Conservation (phyloP, 1,140 invertebrate genomes). For the Brevipalpus yothersi region DNA sequence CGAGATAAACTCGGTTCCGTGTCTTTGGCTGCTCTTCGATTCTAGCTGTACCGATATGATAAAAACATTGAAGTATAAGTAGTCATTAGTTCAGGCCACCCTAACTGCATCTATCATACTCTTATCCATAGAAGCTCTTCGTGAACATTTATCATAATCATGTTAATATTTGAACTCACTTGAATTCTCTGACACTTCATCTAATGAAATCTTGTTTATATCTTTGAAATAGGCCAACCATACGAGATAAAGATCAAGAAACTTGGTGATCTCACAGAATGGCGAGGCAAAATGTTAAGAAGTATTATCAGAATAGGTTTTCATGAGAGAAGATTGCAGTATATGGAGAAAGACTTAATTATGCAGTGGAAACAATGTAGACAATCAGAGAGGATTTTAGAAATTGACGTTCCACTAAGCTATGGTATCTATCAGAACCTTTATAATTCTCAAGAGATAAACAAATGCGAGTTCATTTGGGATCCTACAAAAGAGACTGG, state of each 20-base stretch:
- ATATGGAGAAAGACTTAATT: constrained; percentile 80
- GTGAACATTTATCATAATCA: no score
- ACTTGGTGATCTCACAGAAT: constrained; percentile 68
- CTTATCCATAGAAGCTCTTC: no score
- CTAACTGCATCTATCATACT: no score
- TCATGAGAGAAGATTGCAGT: constrained; percentile 82
- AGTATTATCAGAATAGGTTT: constrained; percentile 74
- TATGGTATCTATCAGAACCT: constrained; percentile 63
- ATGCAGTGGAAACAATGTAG: constrained; percentile 59
- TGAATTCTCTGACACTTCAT: not conserved
- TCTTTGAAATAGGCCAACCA: constrained; percentile 35
- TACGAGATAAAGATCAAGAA: constrained; percentile 94
- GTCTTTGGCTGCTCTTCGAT: no score
- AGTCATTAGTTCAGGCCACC: no score
- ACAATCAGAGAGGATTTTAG: constrained; percentile 68
- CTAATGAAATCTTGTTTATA: no score
- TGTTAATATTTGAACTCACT: no score
- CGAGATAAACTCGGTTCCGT: no score
- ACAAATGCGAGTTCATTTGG: constrained; percentile 71
- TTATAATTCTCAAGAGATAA: constrained; percentile 44
- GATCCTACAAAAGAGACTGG: constrained; percentile 87
- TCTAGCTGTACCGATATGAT: no score
- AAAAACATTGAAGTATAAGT: no score
- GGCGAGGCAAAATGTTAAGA: constrained; percentile 62
- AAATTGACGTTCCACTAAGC: constrained; percentile 62